Evolutionary conservation across 2,797 vertebrate genomes (phyloP).

Genomic region (Thalassophryne amazonica): DNA sequence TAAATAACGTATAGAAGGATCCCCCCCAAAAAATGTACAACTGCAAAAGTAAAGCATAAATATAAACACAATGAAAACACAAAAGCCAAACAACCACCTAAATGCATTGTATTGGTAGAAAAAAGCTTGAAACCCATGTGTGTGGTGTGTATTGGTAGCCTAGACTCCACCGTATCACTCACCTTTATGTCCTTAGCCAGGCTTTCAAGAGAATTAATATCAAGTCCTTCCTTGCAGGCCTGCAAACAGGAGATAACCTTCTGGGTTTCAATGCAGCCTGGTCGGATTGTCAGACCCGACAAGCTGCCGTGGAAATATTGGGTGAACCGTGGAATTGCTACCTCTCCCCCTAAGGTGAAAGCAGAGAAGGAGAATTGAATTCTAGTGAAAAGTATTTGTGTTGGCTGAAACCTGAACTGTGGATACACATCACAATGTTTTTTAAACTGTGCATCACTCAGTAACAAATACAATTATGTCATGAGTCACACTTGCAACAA

Average conservation of each 20-base stretch:
- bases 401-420: too few relatives aligned
- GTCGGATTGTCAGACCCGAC: slow-evolving; percentile 92
- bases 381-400: background rate
- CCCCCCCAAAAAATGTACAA: too few relatives aligned
- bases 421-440: too few relatives aligned
- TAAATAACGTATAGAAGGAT: too few relatives aligned
- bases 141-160: background rate
- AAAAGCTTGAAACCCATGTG: too few relatives aligned
- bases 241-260: slow-evolving; percentile 98
- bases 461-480: background rate
- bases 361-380: background rate
- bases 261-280: slow-evolving; percentile 93
- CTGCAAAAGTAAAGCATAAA: too few relatives aligned
- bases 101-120: too few relatives aligned
- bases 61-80: too few relatives aligned
- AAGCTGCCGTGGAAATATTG: slow-evolving; percentile 96
- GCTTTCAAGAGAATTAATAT: slow-evolving; percentile 94
- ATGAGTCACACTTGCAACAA: too few relatives aligned
- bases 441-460: background rate
- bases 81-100: too few relatives aligned
- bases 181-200: slow-evolving; percentile 96
- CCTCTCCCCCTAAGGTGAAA: slow-evolving; percentile 84
- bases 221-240: slow-evolving; percentile 96
- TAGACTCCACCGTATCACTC: slow-evolving; percentile 15
- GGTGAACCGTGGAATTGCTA: slow-evolving; percentile 90